These are phyloP conservation scores for Xiphophorus birchmanni DNA, from an alignment of 2,797 vertebrate genomes.

Conservation along the genomic window DNA sequence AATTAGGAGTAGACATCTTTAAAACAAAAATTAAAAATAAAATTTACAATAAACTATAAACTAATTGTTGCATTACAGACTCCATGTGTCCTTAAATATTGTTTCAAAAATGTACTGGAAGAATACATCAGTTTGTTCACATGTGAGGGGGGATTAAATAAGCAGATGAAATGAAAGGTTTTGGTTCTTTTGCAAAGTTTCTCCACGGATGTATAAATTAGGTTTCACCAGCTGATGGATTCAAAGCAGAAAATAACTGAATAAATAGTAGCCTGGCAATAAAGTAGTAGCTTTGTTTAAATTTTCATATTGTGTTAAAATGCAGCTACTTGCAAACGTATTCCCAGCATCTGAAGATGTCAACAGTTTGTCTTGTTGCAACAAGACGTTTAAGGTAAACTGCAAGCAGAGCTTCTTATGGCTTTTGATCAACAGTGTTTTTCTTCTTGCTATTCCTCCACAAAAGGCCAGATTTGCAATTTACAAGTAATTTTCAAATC, in stretches of 20 bases:
- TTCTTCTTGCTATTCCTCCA: not conserved
- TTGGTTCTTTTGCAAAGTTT: not conserved
- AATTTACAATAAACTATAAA: not conserved
- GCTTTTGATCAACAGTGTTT: not conserved
- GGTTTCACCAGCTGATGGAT: not conserved
- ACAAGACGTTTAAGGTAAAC: not conserved
- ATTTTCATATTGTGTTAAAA: not conserved
- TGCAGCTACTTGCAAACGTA: not conserved
- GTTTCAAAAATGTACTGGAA: not conserved
- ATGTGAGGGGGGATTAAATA: not conserved
- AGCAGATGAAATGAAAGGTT: not conserved
- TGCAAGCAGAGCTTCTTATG: not conserved
- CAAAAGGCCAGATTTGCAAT: not conserved
- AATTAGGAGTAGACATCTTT: not conserved
- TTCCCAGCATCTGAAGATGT: not conserved
- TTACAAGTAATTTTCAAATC: not conserved
- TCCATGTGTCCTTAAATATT: not conserved
- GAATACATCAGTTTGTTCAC: not conserved
- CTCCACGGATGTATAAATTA: not conserved
- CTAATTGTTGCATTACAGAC: not conserved
- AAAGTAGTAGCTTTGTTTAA: not conserved
- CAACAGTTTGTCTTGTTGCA: not conserved
- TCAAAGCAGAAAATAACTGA: not conserved
- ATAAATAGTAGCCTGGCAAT: not conserved
- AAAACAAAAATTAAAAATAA: not conserved